Base-by-base conservation (phyloP, 2,888 invertebrate species). In the Netelia virgata region DNA sequence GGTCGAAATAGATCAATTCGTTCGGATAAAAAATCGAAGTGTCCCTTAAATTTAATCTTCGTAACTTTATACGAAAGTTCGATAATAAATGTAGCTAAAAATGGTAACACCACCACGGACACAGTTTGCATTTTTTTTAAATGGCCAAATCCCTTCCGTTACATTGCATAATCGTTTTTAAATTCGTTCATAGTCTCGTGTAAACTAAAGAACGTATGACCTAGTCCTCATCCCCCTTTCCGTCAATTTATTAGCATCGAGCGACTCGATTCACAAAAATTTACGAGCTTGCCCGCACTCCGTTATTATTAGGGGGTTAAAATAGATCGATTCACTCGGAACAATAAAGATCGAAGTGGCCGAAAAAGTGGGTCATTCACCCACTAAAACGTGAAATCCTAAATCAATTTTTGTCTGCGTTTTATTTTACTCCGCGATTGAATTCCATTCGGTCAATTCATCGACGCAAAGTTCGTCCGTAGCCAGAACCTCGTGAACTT, bases 401-500 rank as follows among this genome's bases (percentile, higher is more conserved):
- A 57, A 3, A 16, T 55, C 16, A 16, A 18, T 57, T 57, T 57
- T 57, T 57, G 53, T 18, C 23, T 61, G 23, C 23, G 8, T 11
- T 16, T 55, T 5, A 18, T 55, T 55, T 55, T 18, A 11, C 61
- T 14, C 11, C 18, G 20, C 9, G 43, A 47, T 3, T 18, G 47
- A 20, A 73, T 61, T 61, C 16, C 72, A 6, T 61, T 47, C 47
- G 61, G 23, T 61, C n/a, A 61, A 73, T 59, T 73, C 10, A 61
- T 73, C 16, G 2, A 6, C 3, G 14, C 2, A 20, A 41, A 18
- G 20, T 10, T 18, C 36, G n/a, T 28, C 18, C 16, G 70, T 80
- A 70, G 28, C 18, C 61, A 63, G 55, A 63, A 41, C 77, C 61
- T 55, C 69, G 53, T 72, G 78, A 84, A 74, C 70, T 78, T 64